These are phyloP conservation scores for Burhinus oedicnemus DNA, from an alignment of 2,113 vertebrate genomes.

Conservation along the genomic window DNA sequence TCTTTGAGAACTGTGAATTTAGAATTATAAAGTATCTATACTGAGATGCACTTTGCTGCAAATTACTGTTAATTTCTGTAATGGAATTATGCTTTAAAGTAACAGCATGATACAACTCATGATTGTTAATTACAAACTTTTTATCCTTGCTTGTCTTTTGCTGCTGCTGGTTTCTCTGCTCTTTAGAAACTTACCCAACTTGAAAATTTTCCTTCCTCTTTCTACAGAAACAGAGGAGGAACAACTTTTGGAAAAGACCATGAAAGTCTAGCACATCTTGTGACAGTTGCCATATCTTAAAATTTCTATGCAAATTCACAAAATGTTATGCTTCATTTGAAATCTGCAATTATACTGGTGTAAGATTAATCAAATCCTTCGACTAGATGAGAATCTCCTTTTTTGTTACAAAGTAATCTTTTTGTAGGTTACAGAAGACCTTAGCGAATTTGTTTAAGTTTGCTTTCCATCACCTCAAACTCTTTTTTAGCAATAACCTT, in stretches of 20 bases:
- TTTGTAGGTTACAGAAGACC: too few relatives aligned
- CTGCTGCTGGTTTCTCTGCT: neutral
- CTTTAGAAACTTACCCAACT: neutral
- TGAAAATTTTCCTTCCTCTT: neutral
- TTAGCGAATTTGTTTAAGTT: too few relatives aligned
- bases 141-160: neutral
- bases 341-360: neutral
- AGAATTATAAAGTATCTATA: neutral
- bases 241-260: neutral
- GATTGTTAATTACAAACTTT: neutral
- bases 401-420: too few relatives aligned
- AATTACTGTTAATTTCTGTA: neutral
- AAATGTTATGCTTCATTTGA: neutral
- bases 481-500: too few relatives aligned
- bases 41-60: neutral
- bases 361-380: too few relatives aligned
- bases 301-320: neutral
- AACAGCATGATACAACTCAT: fast-evolving
- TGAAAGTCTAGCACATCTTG: neutral
- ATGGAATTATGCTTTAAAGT: neutral
- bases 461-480: too few relatives aligned
- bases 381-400: too few relatives aligned
- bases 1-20: neutral
- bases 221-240: neutral
- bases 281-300: neutral